Evolutionary conservation across 2,888 invertebrate genomes (phyloP), one percentile per base, ranked within the genome.

Genomic region (Allacma fusca): DNA sequence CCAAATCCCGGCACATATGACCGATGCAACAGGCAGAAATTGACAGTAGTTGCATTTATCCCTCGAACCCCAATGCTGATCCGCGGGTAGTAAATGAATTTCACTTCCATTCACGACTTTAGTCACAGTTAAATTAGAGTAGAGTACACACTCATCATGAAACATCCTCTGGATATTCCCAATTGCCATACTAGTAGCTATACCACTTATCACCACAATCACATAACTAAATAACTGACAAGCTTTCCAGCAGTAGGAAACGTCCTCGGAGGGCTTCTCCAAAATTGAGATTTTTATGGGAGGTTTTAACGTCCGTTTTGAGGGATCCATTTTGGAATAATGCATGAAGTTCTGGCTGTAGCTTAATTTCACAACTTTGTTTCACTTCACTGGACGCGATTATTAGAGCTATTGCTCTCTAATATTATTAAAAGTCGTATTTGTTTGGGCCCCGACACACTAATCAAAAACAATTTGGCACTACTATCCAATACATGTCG

Each of bases 171-270:
- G 79, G 29, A 83, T 75, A 64, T 79, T 83, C 13, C 82, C 83
- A 50, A 83, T 78, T 23, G 83, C 80, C 59, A 83, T 57, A 75
- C 80, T 80, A 7, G 83, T 81, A 13, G 82, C 82, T 24, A 83
- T 81, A 16, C 83, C 83, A 77, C 79, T 79, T 26, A 83, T 83
- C 21, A 83, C 78, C 13, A 83, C 78, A 5, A 83, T 76, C 16
- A 83, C 81, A 74, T 83, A 83, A 57, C 79, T 80, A 62, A 83
- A 83, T 1, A 83, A 59, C 57, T 83, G 83, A 74, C 82, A 81
- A 4, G 78, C 78, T 78, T 83, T 83, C 83, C 83, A 83, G 59
- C 82, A 82, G 64, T 82, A 81, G 19, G 81, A 81, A 68, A 83
- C 83, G 75, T 81, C 82, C 21, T 78, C 82, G 24, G 81, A 81